These are phyloP conservation scores for Pycnonotus jocosus DNA, from an alignment of 2,113 vertebrate species.

Conservation along the genomic window DNA sequence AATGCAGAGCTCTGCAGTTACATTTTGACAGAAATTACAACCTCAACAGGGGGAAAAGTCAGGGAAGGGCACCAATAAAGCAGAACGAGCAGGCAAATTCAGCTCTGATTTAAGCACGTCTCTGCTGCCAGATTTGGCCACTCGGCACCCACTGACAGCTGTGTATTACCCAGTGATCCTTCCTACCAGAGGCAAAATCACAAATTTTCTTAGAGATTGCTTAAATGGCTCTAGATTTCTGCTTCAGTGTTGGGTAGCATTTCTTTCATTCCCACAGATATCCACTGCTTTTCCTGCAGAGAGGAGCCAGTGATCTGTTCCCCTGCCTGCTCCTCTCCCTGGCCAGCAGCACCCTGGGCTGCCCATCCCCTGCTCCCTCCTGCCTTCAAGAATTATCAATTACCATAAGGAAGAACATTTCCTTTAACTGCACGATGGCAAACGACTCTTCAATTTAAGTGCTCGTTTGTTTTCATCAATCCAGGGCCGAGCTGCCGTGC, in stretches of 20 bases:
- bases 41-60: neutral
- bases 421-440: neutral
- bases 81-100: neutral
- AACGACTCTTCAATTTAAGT: neutral
- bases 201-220: neutral
- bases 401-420: constrained; percentile 9
- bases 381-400: constrained; percentile 7
- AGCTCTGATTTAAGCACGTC: neutral
- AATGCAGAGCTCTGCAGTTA: constrained; percentile 13
- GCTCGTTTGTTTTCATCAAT: neutral
- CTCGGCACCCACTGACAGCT: neutral
- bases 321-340: neutral
- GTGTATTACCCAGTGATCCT: neutral
- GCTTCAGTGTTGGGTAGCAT: rapidly evolving
- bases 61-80: neutral
- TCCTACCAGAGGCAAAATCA: neutral
- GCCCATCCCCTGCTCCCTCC: neutral
- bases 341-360: neutral
- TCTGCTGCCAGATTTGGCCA: neutral
- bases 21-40: constrained; percentile 14
- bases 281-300: rapidly evolving
- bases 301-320: rapidly evolving
- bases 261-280: neutral
- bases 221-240: neutral
- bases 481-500: rapidly evolving